Evolutionary conservation across 2,888 invertebrate species (phyloP).

Genomic region (Ophraella communa): DNA sequence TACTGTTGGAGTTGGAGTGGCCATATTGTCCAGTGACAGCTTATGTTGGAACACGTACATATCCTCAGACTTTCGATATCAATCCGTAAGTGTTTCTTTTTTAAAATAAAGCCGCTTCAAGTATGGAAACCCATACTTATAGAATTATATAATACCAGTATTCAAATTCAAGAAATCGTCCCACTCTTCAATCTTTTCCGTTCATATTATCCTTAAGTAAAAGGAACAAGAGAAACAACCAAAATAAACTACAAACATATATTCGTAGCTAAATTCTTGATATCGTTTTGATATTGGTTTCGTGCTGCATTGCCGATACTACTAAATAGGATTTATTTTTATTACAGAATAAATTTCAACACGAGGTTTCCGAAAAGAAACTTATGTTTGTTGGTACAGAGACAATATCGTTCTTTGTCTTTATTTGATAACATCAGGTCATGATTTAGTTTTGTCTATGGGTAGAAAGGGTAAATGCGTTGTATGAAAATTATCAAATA

Average conservation of each 20-base stretch:
- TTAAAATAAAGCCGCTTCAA: too few relatives aligned
- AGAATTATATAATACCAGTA: neutral
- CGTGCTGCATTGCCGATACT: conserved; percentile 27
- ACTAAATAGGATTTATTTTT: conserved; percentile 55
- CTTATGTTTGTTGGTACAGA: conserved; percentile 48
- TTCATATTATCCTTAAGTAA: conserved; percentile 4
- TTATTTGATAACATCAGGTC: neutral
- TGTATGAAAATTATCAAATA: too few relatives aligned
- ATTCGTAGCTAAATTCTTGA: conserved; percentile 27
- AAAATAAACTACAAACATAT: conserved; percentile 21
- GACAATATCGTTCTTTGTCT: conserved; percentile 36
- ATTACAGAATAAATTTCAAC: conserved; percentile 53
- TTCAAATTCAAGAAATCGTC: conserved; percentile 9
- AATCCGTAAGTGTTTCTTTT: too few relatives aligned
- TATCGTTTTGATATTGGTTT: conserved; percentile 30
- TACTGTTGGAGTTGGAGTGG: too few relatives aligned
- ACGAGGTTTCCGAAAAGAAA: conserved; percentile 46
- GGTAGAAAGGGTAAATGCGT: neutral
- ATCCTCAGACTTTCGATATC: too few relatives aligned
- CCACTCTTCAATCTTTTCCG: neutral
- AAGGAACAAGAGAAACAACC: conserved; percentile 8
- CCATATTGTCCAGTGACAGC: too few relatives aligned
- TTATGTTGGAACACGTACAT: too few relatives aligned
- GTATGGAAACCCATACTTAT: too few relatives aligned
- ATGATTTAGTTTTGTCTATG: neutral